Base-by-base conservation (phyloP, 2,113 vertebrate species). In the Haplochromis vanheusdeni region DNA sequence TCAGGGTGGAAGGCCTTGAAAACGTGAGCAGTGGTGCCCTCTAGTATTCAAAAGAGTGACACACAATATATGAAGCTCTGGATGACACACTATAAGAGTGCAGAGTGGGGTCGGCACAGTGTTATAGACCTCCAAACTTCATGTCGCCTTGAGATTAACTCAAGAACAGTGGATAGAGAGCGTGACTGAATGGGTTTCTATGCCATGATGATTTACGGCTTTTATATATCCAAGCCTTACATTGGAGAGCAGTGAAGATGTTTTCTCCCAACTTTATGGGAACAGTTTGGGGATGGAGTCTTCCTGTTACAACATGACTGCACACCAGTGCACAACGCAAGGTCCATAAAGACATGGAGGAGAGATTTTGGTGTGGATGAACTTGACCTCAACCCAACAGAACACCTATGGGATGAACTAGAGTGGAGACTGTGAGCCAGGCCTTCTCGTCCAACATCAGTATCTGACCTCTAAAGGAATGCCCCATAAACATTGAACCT, bases 21-120 rank as follows among this genome's bases (percentile, higher is more conserved):
- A 87, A 54, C 1, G 2, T 80, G 89, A 84, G 56, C 83, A 3
- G 13, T 87, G 86, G 85, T 81, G 89, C 91, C 89, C 84, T 90
- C 92, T 93, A 84, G 92, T 81, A 55, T 68, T 91, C 81, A 79
- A n/a, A 81, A 19, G 21, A 6, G 83, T 4, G 68, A 83, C 42
- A 21, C 47, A 28, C 88, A 90, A 51, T 10, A 70, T 7, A 12
- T 5, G 23, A 28, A 58, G 28, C 12, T 60, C 37, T 21, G 52
- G 19, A 21, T 68, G 62, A 40, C 62, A 68, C 62, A 37, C 33
- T 37, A 12, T 37, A 37, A 8, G 62, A 37, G 62, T 68, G 33
- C 33, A 68, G 33, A 37, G 60, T 37, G 6, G 19, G 6, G 19
- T 68, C 19, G 2, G 60, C 60, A 21, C 62, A 37, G 19, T 13